Conservation (phyloP, 2,888 invertebrate genomes). For the Papilio gigon region DNA sequence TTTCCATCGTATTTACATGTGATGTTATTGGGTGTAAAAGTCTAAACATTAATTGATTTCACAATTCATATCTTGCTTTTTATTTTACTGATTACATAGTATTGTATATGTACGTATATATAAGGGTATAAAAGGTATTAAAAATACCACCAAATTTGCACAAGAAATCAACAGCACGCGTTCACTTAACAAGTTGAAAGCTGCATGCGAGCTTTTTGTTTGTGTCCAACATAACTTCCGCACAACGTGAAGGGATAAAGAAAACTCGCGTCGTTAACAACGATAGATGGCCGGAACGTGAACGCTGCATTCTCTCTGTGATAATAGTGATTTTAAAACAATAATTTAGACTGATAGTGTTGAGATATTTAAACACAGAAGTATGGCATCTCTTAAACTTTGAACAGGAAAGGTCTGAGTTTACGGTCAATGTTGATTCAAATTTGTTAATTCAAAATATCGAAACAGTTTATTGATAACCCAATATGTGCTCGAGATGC, state of each 20-base stretch:
- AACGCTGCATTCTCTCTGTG: conserved; percentile 12
- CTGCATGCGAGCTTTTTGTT: conserved; percentile 36
- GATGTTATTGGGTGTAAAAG: too few species aligned
- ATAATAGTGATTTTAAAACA: conserved; percentile 24
- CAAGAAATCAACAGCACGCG: conserved; percentile 11
- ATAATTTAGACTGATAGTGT: conserved; percentile 17
- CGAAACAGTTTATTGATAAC: too few species aligned
- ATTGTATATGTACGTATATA: neutral
- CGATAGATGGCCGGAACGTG: conserved; percentile 40
- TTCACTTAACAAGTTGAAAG: conserved; percentile 34
- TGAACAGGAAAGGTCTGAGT: too few species aligned
- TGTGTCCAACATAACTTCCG: conserved; percentile 38
- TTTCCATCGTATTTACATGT: too few species aligned
- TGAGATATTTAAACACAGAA: neutral
- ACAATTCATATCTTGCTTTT: too few species aligned
- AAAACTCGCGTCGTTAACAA: conserved; percentile 33
- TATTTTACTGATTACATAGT: too few species aligned
- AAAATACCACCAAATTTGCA: neutral
- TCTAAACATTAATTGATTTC: too few species aligned
- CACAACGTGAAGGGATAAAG: conserved; percentile 36
- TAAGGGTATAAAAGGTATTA: too few species aligned
- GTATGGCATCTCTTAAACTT: too few species aligned
- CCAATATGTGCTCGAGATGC: too few species aligned
- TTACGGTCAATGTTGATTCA: too few species aligned
- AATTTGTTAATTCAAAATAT: too few species aligned